These are phyloP conservation scores for Xestia c-nigrum DNA, from an alignment of 2,888 invertebrate genomes.

Conservation along the genomic window DNA sequence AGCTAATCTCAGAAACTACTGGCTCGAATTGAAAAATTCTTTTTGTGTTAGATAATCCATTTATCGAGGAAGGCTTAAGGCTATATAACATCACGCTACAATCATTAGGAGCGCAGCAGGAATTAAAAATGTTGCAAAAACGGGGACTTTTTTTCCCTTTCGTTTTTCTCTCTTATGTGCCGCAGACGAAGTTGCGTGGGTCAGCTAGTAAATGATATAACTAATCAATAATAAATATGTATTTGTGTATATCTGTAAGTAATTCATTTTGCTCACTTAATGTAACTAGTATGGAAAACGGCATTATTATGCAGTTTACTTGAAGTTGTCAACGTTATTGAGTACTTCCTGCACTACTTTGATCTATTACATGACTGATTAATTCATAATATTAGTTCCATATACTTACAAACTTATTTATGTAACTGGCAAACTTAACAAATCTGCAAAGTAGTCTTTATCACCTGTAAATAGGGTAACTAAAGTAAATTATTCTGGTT, in stretches of 20 bases:
- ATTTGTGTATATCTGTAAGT: background rate
- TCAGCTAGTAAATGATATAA: background rate
- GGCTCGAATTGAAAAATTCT: no score
- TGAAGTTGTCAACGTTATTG: constrained; percentile 61
- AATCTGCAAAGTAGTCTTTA: constrained; percentile 28
- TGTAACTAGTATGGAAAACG: constrained; percentile 39
- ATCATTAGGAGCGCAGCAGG: no score
- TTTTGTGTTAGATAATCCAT: no score
- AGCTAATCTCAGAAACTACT: no score
- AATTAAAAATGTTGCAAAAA: no score
- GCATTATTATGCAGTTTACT: constrained; percentile 55
- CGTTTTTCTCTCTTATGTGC: no score
- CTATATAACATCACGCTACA: no score
- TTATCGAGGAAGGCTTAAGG: no score
- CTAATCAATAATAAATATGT: background rate
- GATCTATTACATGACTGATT: constrained; percentile 62
- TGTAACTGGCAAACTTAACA: background rate
- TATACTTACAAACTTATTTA: constrained; percentile 39
- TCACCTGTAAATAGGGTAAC: background rate
- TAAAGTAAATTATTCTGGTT: background rate
- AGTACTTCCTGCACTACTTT: constrained; percentile 59
- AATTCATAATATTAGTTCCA: constrained; percentile 60
- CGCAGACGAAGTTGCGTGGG: no score
- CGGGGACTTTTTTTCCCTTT: no score
- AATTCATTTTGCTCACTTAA: constrained; percentile 23